Evolutionary conservation across 2,113 vertebrate species (phyloP).

Genomic region (Melospiza melodia): DNA sequence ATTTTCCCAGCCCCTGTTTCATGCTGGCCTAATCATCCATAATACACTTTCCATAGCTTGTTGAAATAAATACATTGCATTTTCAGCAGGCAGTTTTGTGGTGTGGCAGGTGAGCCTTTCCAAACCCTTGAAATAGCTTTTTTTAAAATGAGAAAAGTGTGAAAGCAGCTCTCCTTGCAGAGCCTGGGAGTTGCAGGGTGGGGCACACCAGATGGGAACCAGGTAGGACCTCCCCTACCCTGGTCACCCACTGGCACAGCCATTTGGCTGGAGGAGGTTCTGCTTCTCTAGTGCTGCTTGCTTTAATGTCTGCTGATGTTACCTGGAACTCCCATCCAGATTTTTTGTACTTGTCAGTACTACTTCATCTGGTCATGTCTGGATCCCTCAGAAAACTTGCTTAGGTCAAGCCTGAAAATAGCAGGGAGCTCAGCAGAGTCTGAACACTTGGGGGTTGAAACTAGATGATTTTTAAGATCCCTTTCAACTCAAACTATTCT

Average conservation of each 20-base stretch:
- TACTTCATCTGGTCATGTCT: background rate
- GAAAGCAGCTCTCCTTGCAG: background rate
- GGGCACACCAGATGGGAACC: no score
- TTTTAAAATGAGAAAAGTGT: background rate
- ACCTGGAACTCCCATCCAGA: background rate
- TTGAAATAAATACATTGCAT: background rate
- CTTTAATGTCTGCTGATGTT: background rate
- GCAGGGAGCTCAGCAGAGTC: background rate
- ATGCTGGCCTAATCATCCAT: background rate
- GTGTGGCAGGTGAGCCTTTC: background rate
- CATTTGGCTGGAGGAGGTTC: background rate
- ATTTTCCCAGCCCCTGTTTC: background rate
- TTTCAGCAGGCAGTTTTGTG: background rate
- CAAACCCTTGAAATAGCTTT: background rate
- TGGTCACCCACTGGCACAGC: background rate
- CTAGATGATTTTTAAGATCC: background rate
- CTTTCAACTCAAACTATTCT: background rate
- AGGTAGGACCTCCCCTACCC: background rate
- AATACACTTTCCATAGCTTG: background rate
- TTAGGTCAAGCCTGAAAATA: background rate
- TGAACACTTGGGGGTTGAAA: background rate
- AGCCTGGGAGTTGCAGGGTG: background rate
- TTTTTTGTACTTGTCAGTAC: background rate
- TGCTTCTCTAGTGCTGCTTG: background rate
- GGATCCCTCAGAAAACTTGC: background rate